Evolutionary conservation across 2,888 invertebrate genomes (phyloP).

Genomic region (Leucophora obtusa): DNA sequence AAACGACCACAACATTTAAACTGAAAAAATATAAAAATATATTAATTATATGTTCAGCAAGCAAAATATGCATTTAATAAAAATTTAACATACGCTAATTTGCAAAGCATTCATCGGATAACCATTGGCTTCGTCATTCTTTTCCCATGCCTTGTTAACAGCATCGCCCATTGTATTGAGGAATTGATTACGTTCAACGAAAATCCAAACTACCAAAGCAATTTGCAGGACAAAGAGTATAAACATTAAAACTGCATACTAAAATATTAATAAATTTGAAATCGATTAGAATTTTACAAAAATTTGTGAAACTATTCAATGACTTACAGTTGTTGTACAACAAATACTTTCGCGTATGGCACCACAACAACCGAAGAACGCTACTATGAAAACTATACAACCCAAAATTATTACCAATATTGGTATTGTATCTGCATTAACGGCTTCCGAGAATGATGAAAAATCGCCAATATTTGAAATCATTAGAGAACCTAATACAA

Average conservation of each 20-base stretch:
- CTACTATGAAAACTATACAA: slow-evolving; percentile 86
- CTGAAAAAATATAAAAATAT: slow-evolving; percentile 51
- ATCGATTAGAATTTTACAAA: not conserved
- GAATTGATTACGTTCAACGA: slow-evolving; percentile 82
- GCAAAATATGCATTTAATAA: not conserved
- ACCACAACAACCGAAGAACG: slow-evolving; percentile 95
- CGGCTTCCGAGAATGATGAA: slow-evolving; percentile 78
- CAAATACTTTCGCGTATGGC: slow-evolving; percentile 92
- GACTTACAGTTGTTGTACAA: slow-evolving; percentile 88
- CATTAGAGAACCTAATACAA: slow-evolving; percentile 84
- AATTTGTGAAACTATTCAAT: not conserved
- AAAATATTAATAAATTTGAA: slow-evolving; percentile 50
- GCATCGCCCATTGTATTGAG: slow-evolving; percentile 80
- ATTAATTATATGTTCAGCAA: too few species aligned
- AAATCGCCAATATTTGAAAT: slow-evolving; percentile 81
- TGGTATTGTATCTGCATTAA: slow-evolving; percentile 81
- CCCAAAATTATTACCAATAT: slow-evolving; percentile 85
- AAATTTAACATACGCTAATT: slow-evolving; percentile 70
- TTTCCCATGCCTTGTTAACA: slow-evolving; percentile 78
- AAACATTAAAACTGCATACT: slow-evolving; percentile 87
- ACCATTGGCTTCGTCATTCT: slow-evolving; percentile 67
- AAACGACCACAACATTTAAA: slow-evolving; percentile 74
- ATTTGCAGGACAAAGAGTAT: slow-evolving; percentile 86
- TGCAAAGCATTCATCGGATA: slow-evolving; percentile 74
- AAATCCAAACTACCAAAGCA: slow-evolving; percentile 84